Conservation (phyloP, 2,888 invertebrate genomes). For the Drosophila stalkeri region DNA sequence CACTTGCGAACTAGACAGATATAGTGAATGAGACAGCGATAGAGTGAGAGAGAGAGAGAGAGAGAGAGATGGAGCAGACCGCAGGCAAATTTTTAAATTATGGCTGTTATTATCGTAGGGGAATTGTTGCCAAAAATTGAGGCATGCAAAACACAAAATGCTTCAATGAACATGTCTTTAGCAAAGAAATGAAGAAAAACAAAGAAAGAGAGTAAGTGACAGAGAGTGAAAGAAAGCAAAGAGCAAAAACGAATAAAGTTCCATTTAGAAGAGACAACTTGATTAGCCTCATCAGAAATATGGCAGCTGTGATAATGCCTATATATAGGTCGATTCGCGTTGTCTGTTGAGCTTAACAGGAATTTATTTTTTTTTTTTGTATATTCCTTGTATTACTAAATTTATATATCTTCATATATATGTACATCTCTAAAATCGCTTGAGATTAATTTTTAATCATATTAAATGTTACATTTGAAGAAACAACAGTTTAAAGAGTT, state of each 20-base stretch:
- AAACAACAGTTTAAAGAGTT: too few species aligned
- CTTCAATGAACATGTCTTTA: slow-evolving; percentile 5
- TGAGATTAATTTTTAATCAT: neutral
- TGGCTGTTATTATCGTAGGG: slow-evolving; percentile 53
- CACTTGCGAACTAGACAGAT: slow-evolving; percentile 36
- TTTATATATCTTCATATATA: too few species aligned
- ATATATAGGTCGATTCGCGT: neutral
- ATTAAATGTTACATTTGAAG: too few species aligned
- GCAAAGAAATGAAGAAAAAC: neutral
- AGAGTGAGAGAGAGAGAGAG: neutral
- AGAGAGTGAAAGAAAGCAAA: too few species aligned
- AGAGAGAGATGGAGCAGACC: slow-evolving; percentile 21
- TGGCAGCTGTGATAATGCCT: neutral
- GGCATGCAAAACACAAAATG: slow-evolving; percentile 43
- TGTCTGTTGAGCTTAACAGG: neutral
- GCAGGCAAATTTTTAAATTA: slow-evolving; percentile 55
- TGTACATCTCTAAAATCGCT: neutral
- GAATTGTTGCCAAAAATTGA: slow-evolving; percentile 53
- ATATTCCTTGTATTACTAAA: too few species aligned
- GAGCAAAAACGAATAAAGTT: neutral
- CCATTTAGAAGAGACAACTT: neutral
- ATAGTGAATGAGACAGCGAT: neutral
- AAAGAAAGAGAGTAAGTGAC: neutral
- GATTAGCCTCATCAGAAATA: slow-evolving; percentile 9
- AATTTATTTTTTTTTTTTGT: neutral